Conservation (phyloP, 2,113 vertebrate species). For the Syngnathoides biaculeatus region DNA sequence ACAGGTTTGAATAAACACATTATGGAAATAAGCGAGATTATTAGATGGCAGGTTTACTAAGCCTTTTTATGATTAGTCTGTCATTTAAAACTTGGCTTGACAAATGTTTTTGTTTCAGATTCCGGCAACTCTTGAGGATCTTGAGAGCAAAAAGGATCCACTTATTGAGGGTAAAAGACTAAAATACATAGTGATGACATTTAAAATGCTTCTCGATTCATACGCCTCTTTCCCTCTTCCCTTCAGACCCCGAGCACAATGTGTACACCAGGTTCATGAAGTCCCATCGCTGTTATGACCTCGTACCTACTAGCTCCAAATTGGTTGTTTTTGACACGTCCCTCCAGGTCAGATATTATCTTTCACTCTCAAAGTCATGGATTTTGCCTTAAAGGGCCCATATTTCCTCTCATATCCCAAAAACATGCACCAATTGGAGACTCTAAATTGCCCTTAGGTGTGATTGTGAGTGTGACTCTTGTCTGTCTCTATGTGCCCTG, state of each 20-base stretch:
- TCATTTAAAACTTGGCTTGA: not conserved
- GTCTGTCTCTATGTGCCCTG: too few relatives aligned
- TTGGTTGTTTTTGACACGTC: constrained; percentile 97
- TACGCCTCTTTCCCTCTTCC: not conserved
- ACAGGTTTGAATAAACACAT: not conserved
- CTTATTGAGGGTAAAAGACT: constrained; percentile 58
- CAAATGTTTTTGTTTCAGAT: constrained; percentile 58
- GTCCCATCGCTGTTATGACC: constrained; percentile 93
- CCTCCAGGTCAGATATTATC: constrained; percentile 78
- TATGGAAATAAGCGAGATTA: not conserved
- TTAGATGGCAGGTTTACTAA: not conserved
- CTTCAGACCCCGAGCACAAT: constrained; percentile 75
- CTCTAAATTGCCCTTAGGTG: too few relatives aligned
- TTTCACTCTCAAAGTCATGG: not conserved
- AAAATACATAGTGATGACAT: not conserved
- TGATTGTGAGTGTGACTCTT: too few relatives aligned
- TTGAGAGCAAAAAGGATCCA: constrained; percentile 71
- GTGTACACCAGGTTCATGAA: constrained; percentile 95
- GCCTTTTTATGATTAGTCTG: not conserved
- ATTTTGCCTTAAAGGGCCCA: not conserved
- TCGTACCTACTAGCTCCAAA: constrained; percentile 97
- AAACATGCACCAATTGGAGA: too few relatives aligned
- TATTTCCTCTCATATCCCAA: too few relatives aligned
- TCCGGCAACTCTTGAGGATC: constrained; percentile 63
- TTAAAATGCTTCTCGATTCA: not conserved